Percentiles rank a stretch among this genome's conserved stretches.
phyloP scores from a whole-genome alignment of 1,140 invertebrate species.

The Magallana gigas region DNA sequence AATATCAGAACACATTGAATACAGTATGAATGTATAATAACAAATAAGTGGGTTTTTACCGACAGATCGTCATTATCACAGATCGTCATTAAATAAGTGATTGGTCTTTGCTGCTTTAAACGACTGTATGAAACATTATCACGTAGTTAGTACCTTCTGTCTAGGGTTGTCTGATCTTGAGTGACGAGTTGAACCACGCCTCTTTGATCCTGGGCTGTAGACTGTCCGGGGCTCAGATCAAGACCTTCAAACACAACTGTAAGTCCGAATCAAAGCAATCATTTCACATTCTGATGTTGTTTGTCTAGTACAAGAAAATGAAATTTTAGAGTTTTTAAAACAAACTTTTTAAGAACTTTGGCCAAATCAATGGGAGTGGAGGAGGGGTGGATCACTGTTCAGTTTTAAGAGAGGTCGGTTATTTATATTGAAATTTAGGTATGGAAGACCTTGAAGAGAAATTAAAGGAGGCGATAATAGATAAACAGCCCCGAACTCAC shows the following conservation, averaged over 20 bases:
- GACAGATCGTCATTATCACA: too few species aligned
- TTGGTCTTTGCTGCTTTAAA: too few species aligned
- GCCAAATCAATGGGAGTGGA: too few species aligned
- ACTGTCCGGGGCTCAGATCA: constrained; percentile 90
- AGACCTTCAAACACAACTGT: constrained; percentile 91
- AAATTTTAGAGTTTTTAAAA: too few species aligned
- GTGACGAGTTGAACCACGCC: constrained; percentile 97
- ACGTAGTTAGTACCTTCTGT: neutral
- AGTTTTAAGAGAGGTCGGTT: neutral
- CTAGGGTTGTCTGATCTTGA: constrained; percentile 90
- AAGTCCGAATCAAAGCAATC: constrained; percentile 50
- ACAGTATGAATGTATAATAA: too few species aligned
- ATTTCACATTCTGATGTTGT: neutral
- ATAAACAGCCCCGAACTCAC: constrained; percentile 88
- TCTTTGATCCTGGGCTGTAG: constrained; percentile 95
- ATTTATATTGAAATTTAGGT: constrained; percentile 82
- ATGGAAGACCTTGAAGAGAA: constrained; percentile 90
- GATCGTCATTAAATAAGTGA: too few species aligned
- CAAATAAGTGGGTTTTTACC: too few species aligned
- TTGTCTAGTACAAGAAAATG: too few species aligned
- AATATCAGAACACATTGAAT: too few species aligned
- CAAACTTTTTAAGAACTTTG: too few species aligned
- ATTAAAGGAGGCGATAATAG: constrained; percentile 87
- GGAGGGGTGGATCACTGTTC: too few species aligned
- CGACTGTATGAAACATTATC: too few species aligned